phyloP scores from a whole-genome alignment of 1,140 invertebrate species.

The Metopolophium dirhodum region DNA sequence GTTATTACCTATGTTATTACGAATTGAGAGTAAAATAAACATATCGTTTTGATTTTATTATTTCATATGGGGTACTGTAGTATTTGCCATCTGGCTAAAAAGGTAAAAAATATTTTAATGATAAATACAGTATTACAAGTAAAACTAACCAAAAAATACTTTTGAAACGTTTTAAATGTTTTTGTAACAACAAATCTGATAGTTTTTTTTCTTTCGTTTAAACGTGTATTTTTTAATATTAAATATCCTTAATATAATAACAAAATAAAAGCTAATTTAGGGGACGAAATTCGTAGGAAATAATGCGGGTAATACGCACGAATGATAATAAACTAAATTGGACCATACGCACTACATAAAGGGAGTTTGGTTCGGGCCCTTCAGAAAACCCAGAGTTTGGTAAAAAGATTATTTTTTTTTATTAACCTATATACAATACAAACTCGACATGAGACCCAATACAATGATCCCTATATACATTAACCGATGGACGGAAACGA shows the following conservation, averaged over 20 bases:
- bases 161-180: not conserved
- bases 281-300: not conserved
- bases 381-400: not conserved
- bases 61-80: not conserved
- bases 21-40: not conserved
- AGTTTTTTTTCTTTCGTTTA: not conserved
- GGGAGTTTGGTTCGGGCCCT: not conserved
- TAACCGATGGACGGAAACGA: not conserved
- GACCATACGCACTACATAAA: not conserved
- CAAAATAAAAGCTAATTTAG: not conserved
- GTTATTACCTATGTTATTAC: not conserved
- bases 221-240: not conserved
- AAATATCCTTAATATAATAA: conserved; percentile 13
- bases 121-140: too few species aligned
- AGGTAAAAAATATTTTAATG: too few species aligned
- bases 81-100: too few species aligned
- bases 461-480: not conserved
- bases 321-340: not conserved
- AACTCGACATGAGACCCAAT: not conserved
- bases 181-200: not conserved
- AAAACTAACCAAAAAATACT: not conserved
- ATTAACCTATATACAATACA: not conserved
- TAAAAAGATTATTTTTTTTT: conserved; percentile 12
- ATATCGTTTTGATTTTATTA: not conserved
- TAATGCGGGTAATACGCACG: conserved; percentile 18